A percentile compares a stretch with the other conserved stretches of the same genome.
Evolutionary conservation across 2,888 invertebrate genomes (phyloP).

Genomic region (Antitype chi): DNA sequence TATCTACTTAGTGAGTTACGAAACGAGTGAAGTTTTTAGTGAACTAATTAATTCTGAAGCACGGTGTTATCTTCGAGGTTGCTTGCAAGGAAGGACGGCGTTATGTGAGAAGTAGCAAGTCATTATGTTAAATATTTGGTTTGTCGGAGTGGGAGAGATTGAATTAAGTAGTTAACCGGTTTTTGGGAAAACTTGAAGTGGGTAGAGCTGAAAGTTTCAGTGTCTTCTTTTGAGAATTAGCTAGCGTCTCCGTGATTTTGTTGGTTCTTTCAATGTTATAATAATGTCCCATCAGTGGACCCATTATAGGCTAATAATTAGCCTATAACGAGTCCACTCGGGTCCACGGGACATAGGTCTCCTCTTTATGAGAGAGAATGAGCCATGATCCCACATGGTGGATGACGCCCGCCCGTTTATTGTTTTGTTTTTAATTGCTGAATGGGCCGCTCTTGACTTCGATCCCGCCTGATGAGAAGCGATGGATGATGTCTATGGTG

Average conservation of each 20-base stretch:
- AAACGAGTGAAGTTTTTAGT: conserved; percentile 83
- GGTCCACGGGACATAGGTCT: neutral
- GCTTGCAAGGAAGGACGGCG: conserved; percentile 58
- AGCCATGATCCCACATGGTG: too few relatives aligned
- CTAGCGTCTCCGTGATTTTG: neutral
- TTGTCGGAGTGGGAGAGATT: conserved; percentile 5
- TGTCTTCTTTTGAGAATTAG: neutral
- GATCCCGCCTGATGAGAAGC: too few relatives aligned
- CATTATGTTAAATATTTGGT: conserved; percentile 57
- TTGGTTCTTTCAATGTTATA: neutral
- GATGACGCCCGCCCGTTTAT: too few relatives aligned
- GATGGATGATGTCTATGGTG: too few relatives aligned
- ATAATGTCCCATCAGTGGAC: too few relatives aligned
- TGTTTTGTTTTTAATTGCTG: too few relatives aligned
- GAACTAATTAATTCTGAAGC: conserved; percentile 82
- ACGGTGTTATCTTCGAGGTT: conserved; percentile 77
- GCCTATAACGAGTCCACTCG: neutral
- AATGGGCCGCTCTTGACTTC: too few relatives aligned
- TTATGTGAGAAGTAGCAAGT: conserved; percentile 57
- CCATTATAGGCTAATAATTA: too few relatives aligned
- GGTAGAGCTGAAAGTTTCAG: neutral
- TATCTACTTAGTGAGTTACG: neutral
- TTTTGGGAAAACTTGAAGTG: conserved; percentile 1
- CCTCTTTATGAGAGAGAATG: neutral
- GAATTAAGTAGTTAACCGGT: conserved; percentile 34